Base-by-base conservation (phyloP, 1,140 invertebrate species). In the Rhopalosiphum maidis region DNA sequence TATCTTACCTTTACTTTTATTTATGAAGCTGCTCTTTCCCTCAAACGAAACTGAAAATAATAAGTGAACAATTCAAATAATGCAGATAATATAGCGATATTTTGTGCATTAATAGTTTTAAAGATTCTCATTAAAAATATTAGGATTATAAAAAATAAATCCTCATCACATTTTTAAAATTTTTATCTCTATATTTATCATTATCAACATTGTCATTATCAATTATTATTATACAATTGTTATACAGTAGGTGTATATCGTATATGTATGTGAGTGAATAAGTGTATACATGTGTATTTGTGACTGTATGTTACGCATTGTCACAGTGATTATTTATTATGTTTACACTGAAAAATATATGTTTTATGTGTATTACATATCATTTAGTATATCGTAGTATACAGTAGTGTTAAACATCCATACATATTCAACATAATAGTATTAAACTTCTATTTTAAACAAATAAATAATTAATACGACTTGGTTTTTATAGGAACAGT, bases 401-500 rank as follows among this genome's bases (percentile, higher is more conserved):
- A 35, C 35, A 22, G 88, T 89, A 25, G 35, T 54, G 48, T 89
- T 55, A 41, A 25, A 55, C 48, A 89, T 55, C n/a, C 88, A 55
- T 55, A 48, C 86, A 48, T 48, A 48, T 35, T 88, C 86, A 37
- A 89, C 35, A 89, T 55, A 89, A 89, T 48, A 55, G n/a, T 87
- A 35, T 48, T 85, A 85, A 85, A 55, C 23, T 37, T 55, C 48
- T 55, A 54, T 54, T 89, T 55, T 55, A 55, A 89, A 55, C 41
- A 87, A 87, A 48, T 22, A 89, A 89, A 41, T 55, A 89, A 37
- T 55, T 89, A 55, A 89, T 89, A 89, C 88, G 88, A 89, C 51
- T 89, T 51, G 35, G 48, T 54, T 89, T 89, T 89, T 89, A 41
- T 89, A 89, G 88, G 88, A 89, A 89, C 88, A 89, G 55, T 89